Percentiles rank a stretch among this genome's conserved stretches.
Conservation (phyloP, 1,140 invertebrate genomes). For the Varroa destructor region DNA sequence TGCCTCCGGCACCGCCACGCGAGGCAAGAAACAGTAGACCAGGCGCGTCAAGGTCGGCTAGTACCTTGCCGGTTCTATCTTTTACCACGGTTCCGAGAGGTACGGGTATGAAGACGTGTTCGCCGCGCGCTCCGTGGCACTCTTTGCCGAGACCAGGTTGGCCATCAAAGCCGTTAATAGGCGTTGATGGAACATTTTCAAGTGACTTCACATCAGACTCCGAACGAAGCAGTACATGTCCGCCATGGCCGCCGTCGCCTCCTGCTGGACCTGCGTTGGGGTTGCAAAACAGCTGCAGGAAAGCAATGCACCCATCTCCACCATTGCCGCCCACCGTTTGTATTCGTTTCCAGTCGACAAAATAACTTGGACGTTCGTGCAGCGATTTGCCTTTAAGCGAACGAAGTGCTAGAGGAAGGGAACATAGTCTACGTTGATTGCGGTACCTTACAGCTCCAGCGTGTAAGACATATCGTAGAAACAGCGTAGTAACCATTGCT, state of each 20-base stretch:
- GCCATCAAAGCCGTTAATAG: conserved; percentile 52
- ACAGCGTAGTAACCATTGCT: too few relatives aligned
- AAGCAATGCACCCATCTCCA: conserved; percentile 78
- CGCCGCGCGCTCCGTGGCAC: conserved; percentile 70
- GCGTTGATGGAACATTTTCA: conserved; percentile 49
- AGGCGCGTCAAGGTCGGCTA: conserved; percentile 56
- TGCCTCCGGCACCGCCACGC: conserved; percentile 81
- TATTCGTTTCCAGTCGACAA: conserved; percentile 45
- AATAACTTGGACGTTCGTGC: conserved; percentile 32
- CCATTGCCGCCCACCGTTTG: conserved; percentile 63
- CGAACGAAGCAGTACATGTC: conserved; percentile 67
- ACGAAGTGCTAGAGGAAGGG: background rate
- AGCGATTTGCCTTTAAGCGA: conserved; percentile 10
- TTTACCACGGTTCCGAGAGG: conserved; percentile 76
- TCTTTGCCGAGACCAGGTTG: conserved; percentile 58
- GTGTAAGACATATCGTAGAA: too few relatives aligned
- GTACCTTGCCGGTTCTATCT: conserved; percentile 45
- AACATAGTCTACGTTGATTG: background rate
- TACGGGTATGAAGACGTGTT: conserved; percentile 61
- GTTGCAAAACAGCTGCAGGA: conserved; percentile 60
- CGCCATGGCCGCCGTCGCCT: conserved; percentile 92
- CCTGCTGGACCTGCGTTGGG: conserved; percentile 85
- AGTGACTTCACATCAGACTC: conserved; percentile 56
- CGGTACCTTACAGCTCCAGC: too few relatives aligned
- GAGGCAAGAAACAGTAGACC: conserved; percentile 78